Conservation (phyloP, 1,140 invertebrate species). For the Drosophila tani region DNA sequence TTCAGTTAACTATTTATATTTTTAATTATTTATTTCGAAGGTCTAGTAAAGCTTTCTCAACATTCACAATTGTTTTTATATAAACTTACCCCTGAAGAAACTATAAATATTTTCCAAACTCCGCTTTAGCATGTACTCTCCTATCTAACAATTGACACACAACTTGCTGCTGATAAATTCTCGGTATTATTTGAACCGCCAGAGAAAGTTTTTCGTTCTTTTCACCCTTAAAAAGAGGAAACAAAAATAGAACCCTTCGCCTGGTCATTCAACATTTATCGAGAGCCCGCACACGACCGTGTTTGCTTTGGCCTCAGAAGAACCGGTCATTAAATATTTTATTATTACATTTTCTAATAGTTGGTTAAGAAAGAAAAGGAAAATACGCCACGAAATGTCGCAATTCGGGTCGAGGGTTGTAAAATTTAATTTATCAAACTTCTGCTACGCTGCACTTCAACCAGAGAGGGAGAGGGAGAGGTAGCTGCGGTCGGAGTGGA, state of each 20-base stretch:
- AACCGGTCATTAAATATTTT: conserved; percentile 55
- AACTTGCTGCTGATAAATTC: neutral
- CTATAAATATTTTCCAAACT: neutral
- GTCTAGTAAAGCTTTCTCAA: too few relatives aligned
- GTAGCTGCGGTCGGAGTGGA: neutral
- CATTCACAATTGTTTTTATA: neutral
- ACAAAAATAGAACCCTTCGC: conserved; percentile 19
- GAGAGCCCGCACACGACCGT: conserved; percentile 23
- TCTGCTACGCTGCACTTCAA: conserved; percentile 60
- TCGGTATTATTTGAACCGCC: neutral
- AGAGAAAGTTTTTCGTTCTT: conserved; percentile 1
- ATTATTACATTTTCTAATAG: conserved; percentile 64
- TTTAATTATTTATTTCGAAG: too few relatives aligned
- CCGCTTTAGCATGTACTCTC: neutral
- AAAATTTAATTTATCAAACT: conserved; percentile 74
- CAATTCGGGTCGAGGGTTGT: conserved; percentile 37
- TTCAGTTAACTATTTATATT: too few relatives aligned
- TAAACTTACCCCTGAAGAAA: neutral
- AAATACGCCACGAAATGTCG: conserved; percentile 47
- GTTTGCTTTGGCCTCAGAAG: conserved; percentile 36
- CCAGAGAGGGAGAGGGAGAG: too few relatives aligned
- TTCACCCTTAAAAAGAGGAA: neutral
- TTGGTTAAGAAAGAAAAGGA: conserved; percentile 28
- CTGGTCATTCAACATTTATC: conserved; percentile 49
- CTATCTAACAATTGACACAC: neutral